Base-by-base conservation (phyloP, 1,140 invertebrate genomes). In the Drosophila novamexicana region DNA sequence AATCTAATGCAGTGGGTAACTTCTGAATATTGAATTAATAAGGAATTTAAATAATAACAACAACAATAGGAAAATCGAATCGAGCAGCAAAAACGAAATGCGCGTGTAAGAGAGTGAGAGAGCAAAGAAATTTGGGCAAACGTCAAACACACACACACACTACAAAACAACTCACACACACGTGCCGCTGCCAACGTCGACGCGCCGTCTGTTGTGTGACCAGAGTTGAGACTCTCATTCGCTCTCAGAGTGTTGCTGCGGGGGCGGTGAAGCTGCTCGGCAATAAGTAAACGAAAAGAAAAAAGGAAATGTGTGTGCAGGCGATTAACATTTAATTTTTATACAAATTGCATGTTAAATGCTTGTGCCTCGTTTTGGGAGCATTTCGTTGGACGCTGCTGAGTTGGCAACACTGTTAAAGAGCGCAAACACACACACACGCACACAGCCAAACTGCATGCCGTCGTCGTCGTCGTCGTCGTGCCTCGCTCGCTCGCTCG, bases 11-110 rank as follows among this genome's bases (percentile, higher is more conserved):
- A 49, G 34, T 63, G 22, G 52, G 39, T 82, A 69, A 66, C 69
- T 52, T 64, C 42, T 50, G 58, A 79, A 77, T 77, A 84, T 74
- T 84, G 47, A 76, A 84, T 80, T 77, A 84, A 80, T 70, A 73
- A 69, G 62, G 68, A 58, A 57, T 75, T 74, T 61, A 49, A 58
- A 44, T 70, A 65, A 83, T 63, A 83, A 84, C 49, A 82, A 79
- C 52, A 82, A 82, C 76, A 83, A 84, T 74, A 82, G 69, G 44
- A 81, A 82, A 83, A 83, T 84, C 76, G 78, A 80, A 82, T 9
- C 50, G 58, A 81, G 22, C 22, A 75, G 67, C 57, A 61, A 12
- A 65, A 69, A 57, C 34, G 63, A 73, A 83, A 75, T 71, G 81
- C 80, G 81, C 82, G 80, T 79, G 76, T 79, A 49, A 73, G 53